Conservation (phyloP, 2,888 invertebrate species). For the Dynastes maya region DNA sequence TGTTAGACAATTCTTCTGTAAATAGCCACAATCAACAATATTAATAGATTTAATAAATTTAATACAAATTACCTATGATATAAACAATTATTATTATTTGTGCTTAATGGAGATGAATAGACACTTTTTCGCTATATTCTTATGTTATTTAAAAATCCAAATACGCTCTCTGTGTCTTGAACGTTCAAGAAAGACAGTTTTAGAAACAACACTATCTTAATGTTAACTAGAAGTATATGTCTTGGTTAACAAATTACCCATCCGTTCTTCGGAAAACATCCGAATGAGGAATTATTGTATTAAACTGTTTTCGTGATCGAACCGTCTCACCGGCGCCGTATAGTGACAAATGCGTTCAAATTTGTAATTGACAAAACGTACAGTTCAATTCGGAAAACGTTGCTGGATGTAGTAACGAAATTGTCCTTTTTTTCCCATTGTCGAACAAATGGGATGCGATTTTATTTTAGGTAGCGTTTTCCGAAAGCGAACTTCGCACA, state of each 20-base stretch:
- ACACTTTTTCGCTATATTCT: not conserved
- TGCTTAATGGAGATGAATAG: not conserved
- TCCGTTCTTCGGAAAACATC: not conserved
- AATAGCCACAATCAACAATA: no score
- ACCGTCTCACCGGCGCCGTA: no score
- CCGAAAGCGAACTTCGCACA: not conserved
- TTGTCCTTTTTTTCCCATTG: conserved; percentile 27
- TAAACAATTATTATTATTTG: no score
- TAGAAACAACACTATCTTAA: not conserved
- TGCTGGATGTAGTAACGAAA: conserved; percentile 1
- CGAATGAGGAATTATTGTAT: conserved; percentile 2
- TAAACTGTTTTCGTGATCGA: conserved; percentile 4
- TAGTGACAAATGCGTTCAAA: conserved; percentile 27
- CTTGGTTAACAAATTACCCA: not conserved
- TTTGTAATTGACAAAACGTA: conserved; percentile 36
- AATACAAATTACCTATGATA: no score
- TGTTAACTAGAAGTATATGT: not conserved
- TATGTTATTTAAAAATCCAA: not conserved
- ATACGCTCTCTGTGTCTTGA: not conserved
- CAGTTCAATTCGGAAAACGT: conserved; percentile 27
- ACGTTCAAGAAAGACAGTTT: not conserved
- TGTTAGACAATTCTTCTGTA: no score
- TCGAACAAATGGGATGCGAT: conserved; percentile 47
- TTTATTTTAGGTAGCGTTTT: conserved; percentile 26
- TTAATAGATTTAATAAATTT: no score